phyloP scores from a whole-genome alignment of 2,888 invertebrate genomes.

The Tholera decimalis region DNA sequence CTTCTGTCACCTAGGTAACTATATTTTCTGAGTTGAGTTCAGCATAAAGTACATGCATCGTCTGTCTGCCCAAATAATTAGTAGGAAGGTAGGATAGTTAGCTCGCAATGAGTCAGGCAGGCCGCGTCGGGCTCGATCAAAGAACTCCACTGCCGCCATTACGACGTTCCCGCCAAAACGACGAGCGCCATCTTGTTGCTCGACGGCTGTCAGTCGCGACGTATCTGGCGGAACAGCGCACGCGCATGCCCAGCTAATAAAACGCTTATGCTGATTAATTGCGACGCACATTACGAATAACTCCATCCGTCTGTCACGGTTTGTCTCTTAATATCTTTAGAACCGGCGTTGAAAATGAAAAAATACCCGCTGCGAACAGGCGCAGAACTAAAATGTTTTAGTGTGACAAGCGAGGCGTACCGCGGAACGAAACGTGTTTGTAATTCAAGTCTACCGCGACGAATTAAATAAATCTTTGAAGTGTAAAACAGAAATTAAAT shows the following conservation, averaged over 20 bases:
- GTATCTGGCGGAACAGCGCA: constrained; percentile 80
- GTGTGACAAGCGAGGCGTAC: constrained; percentile 63
- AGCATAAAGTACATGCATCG: background rate
- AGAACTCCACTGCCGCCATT: constrained; percentile 79
- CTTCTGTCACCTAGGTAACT: no score
- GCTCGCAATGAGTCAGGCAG: constrained; percentile 61
- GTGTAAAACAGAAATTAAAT: constrained; percentile 61
- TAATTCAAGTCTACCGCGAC: constrained; percentile 71
- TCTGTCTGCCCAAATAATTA: constrained; percentile 60
- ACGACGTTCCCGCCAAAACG: constrained; percentile 64
- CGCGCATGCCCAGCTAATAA: constrained; percentile 79
- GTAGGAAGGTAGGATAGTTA: constrained; percentile 43
- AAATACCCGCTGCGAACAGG: constrained; percentile 70
- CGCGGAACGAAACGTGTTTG: constrained; percentile 75
- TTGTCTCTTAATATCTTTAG: constrained; percentile 71
- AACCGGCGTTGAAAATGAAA: constrained; percentile 67
- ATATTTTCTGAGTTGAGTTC: background rate
- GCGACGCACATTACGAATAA: constrained; percentile 75
- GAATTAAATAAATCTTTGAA: constrained; percentile 75
- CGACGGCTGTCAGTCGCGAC: constrained; percentile 76
- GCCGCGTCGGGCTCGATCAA: constrained; percentile 65
- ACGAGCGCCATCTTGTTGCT: constrained; percentile 64
- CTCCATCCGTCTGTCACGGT: constrained; percentile 70
- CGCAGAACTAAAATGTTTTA: constrained; percentile 78
- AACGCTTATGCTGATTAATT: constrained; percentile 87